These are phyloP conservation scores for Tympanuchus pallidicinctus DNA, from an alignment of 2,113 vertebrate genomes.

Conservation along the genomic window DNA sequence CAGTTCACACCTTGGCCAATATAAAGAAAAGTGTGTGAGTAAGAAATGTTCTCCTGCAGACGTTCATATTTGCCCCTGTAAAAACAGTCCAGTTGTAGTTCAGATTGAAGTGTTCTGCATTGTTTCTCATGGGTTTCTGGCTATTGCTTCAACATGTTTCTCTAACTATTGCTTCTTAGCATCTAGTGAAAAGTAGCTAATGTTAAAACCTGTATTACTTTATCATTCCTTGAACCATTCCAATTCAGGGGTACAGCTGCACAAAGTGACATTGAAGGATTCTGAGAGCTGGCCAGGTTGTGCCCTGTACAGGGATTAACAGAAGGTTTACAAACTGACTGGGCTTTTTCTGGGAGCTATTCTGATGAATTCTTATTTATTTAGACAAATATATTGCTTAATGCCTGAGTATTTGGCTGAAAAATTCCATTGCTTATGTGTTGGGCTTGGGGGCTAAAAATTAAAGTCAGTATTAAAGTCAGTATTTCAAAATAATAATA, in stretches of 20 bases:
- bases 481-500: background rate
- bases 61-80: background rate
- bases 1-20: background rate
- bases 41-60: background rate
- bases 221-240: constrained; percentile 54
- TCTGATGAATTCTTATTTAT: background rate
- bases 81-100: background rate
- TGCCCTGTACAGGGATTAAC: background rate
- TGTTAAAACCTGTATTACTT: background rate
- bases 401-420: background rate
- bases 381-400: background rate
- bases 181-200: constrained; percentile 33
- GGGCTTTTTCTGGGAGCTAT: background rate
- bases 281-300: background rate
- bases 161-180: constrained; percentile 54
- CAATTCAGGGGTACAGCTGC: background rate
- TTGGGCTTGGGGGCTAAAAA: background rate
- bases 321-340: background rate
- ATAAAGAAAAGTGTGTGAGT: background rate
- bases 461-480: background rate
- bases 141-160: constrained; percentile 46
- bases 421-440: background rate
- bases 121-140: constrained; percentile 51
- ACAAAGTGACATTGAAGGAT: background rate
- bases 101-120: background rate